Base-by-base conservation (phyloP, 2,888 invertebrate species). In the Biston stratarius region DNA sequence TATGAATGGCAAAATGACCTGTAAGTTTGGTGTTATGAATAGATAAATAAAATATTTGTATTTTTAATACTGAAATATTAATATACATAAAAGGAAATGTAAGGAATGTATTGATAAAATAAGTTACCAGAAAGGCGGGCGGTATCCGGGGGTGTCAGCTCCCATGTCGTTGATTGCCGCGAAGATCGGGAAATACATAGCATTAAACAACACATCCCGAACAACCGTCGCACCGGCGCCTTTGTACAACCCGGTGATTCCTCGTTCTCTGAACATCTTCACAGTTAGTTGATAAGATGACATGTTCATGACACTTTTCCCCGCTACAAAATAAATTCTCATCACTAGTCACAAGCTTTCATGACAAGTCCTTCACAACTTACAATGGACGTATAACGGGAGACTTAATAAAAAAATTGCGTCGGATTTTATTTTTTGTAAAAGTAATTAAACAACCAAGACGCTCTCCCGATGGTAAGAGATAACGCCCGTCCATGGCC, bases 111-210 rank as follows among this genome's bases (percentile, higher is more conserved):
- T n/a, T 45, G 14, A 45, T 45, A n/a, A 36, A 36, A n/a, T n/a
- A 9, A 8, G 12, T 51, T 51, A 95, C 95, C 98, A 99, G 90
- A 99, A 99, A 7, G 98, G 98, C 33, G 96, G 95, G 73, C 95
- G 94, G 9, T 94, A 95, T 6, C 95, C 95, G 33, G 60, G 95
- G 66, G 96, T 96, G 72, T 96, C 95, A 0, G 98, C 97, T 0
- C 98, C 99, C 70, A 98, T 87, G 66, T 96, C 95, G 86, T 99
- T 99, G 14, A 99, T 94, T 61, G 97, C 97, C 33, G 99, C 99
- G 90, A 99, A 99, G 66, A 99, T 90, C 38, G 99, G 99, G 92
- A 99, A 99, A 93, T 99, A 99, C 49, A 99, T 96, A 36, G 99
- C 94, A 38, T 99, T 99, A 94, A 99, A 99, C 38, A 98, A 96